Percentiles rank a stretch among this genome's conserved stretches.
Conservation (phyloP, 2,888 invertebrate genomes). For the Tolmerus cingulatus region DNA sequence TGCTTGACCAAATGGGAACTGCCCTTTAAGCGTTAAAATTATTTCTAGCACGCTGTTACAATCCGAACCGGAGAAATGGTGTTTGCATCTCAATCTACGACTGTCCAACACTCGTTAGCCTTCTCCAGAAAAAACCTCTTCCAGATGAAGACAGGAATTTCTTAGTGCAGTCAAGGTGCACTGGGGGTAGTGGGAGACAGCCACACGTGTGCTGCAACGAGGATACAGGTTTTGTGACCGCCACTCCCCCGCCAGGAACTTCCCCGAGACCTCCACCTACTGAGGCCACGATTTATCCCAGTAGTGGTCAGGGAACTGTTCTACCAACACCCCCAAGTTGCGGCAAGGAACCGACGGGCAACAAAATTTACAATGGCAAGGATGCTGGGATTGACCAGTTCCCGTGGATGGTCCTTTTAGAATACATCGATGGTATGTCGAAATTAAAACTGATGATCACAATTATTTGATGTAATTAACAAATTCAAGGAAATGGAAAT, state of each 20-base stretch:
- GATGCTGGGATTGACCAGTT: conserved; percentile 71
- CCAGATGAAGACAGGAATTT: conserved; percentile 52
- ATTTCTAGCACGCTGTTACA: conserved; percentile 65
- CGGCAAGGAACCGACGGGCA: conserved; percentile 57
- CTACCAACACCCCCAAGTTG: conserved; percentile 57
- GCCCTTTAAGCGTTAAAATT: not conserved
- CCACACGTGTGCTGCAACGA: conserved; percentile 59
- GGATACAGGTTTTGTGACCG: conserved; percentile 52
- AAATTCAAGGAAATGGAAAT: conserved; percentile 52
- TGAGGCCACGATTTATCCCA: not conserved
- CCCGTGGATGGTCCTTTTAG: conserved; percentile 75
- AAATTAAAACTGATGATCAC: not conserved
- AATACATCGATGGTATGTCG: conserved; percentile 70
- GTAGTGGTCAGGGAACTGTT: conserved; percentile 52
- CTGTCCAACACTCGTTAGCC: conserved; percentile 54
- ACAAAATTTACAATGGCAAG: conserved; percentile 71
- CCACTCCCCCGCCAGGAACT: conserved; percentile 10
- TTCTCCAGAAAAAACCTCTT: conserved; percentile 52
- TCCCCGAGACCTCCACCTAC: not conserved
- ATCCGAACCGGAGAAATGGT: conserved; percentile 58
- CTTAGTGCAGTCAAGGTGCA: conserved; percentile 56
- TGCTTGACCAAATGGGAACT: not conserved
- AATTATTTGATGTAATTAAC: not conserved
- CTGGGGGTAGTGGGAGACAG: conserved; percentile 53
- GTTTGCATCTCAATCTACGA: conserved; percentile 58